Conservation (phyloP, 2,888 invertebrate genomes). For the Epistrophe grossulariae region DNA sequence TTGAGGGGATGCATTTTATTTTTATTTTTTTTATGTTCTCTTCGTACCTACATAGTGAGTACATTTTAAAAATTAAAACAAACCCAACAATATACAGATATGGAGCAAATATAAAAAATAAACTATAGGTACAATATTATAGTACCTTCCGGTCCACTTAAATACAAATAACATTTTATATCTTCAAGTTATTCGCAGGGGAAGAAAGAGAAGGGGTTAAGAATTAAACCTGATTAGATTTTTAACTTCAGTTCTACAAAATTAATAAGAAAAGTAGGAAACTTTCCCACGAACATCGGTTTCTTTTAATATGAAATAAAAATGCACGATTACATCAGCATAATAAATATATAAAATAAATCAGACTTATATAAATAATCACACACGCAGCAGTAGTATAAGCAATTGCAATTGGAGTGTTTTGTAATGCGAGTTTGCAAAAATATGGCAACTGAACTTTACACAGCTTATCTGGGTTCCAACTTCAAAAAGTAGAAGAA, state of each 20-base stretch:
- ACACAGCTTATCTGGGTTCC: not conserved
- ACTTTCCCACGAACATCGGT: slow-evolving; percentile 9
- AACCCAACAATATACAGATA: not conserved
- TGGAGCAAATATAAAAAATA: not conserved
- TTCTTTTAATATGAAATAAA: slow-evolving; percentile 43
- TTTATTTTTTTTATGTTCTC: slow-evolving; percentile 25
- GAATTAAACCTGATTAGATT: not conserved
- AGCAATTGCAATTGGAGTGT: slow-evolving; percentile 9
- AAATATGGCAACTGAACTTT: slow-evolving; percentile 9
- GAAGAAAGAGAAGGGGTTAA: not conserved
- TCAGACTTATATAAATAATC: slow-evolving; percentile 36
- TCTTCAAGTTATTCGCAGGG: not conserved
- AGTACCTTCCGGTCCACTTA: slow-evolving; percentile 1
- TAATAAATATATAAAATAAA: not conserved
- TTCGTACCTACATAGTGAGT: not conserved
- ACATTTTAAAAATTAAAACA: slow-evolving; percentile 30
- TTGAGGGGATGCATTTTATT: slow-evolving; percentile 53
- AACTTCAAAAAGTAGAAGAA: not conserved
- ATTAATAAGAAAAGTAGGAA: not conserved
- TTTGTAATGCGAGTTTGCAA: slow-evolving; percentile 20
- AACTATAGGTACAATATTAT: not conserved
- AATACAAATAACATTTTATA: not conserved
- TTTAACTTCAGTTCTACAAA: not conserved
- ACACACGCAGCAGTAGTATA: slow-evolving; percentile 5
- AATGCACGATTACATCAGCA: slow-evolving; percentile 45